These are phyloP conservation scores for Alectura lathami DNA, from an alignment of 2,113 vertebrate genomes.

Conservation along the genomic window DNA sequence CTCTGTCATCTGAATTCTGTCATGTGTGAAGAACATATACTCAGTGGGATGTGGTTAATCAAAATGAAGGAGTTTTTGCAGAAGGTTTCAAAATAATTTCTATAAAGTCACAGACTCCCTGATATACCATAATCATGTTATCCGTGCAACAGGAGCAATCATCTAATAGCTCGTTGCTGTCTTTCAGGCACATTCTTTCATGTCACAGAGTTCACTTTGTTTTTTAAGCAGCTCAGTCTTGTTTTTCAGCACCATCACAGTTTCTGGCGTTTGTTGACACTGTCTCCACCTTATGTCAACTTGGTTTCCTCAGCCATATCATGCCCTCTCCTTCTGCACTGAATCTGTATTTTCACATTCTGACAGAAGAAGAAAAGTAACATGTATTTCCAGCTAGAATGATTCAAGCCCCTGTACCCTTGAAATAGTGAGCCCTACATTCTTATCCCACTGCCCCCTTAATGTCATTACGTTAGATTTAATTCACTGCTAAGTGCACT, in stretches of 20 bases:
- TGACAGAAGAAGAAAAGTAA: neutral
- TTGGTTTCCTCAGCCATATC: neutral
- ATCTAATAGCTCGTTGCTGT: neutral
- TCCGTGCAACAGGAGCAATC: neutral
- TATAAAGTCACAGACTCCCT: neutral
- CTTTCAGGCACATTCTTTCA: neutral
- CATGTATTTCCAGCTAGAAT: neutral
- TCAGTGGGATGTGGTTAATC: neutral
- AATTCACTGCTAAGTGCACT: slow-evolving; percentile 52
- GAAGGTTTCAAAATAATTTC: slow-evolving; percentile 2
- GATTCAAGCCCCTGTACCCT: neutral
- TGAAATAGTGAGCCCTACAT: neutral
- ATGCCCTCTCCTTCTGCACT: neutral
- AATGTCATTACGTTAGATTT: slow-evolving; percentile 38
- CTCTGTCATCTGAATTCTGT: neutral
- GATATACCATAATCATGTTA: neutral
- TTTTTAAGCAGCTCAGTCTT: neutral
- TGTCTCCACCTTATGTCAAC: neutral
- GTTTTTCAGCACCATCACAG: neutral
- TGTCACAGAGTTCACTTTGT: neutral
- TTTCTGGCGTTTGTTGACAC: neutral
- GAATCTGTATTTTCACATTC: neutral
- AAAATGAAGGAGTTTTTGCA: neutral
- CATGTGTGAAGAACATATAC: neutral
- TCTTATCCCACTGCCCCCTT: slow-evolving; percentile 25